phyloP scores from a whole-genome alignment of 1,140 invertebrate genomes.

The Druon quercuslanigerum region DNA sequence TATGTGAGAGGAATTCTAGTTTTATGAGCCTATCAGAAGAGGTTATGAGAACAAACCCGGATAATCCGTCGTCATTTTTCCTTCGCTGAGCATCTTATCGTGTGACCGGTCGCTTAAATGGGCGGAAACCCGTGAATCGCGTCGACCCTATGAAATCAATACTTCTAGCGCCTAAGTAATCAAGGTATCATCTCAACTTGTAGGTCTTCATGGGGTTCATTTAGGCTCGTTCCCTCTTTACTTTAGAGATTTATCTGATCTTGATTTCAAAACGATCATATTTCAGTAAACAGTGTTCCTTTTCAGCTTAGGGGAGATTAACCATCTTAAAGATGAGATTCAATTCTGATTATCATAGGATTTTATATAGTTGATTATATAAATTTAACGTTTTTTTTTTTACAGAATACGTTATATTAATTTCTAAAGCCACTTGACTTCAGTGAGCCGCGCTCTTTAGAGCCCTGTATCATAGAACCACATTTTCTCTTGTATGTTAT shows the following conservation, averaged over 20 bases:
- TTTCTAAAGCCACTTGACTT: too few species aligned
- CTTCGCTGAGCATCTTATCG: constrained; percentile 47
- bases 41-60: background rate
- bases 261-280: constrained; percentile 32
- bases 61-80: constrained; percentile 14
- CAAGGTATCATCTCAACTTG: constrained; percentile 76
- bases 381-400: too few species aligned
- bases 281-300: background rate
- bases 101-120: constrained; percentile 65
- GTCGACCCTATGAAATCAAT: constrained; percentile 74
- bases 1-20: constrained; percentile 1
- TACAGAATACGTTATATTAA: too few species aligned
- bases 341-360: too few species aligned
- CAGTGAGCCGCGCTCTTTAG: too few species aligned
- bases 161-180: constrained; percentile 73
- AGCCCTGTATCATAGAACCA: too few species aligned
- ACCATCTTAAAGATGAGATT: too few species aligned
- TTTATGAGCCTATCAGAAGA: constrained; percentile 11
- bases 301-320: background rate
- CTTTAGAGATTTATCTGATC: constrained; percentile 29
- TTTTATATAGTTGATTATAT: too few species aligned
- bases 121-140: constrained; percentile 73
- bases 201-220: constrained; percentile 69
- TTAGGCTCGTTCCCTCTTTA: constrained; percentile 61
- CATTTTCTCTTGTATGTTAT: too few species aligned